Evolutionary conservation across 2,888 invertebrate genomes (phyloP), one percentile per base, ranked within the genome.

Genomic region (Cinara cedri): DNA sequence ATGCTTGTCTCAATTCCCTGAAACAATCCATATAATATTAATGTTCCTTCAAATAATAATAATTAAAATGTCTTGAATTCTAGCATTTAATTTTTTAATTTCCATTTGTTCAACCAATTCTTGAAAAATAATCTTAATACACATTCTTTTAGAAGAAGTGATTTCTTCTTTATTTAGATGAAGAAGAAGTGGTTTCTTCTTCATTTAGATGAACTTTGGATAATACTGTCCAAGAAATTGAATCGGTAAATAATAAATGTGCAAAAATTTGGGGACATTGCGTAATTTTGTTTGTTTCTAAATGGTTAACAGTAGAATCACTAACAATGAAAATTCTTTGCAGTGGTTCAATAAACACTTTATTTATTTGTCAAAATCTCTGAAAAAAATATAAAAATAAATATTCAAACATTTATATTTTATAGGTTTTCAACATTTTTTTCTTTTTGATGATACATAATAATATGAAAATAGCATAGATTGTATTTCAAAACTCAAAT

Each of bases 261-360:
- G 96, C 96, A 86, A 98, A 98, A 99, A 96, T 85, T 97, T 97
- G 85, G 97, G 95, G 0, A 98, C 96, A 86, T 99, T 99, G 49
- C 98, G 88, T 76, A 99, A 87, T 83, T n/a, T 98, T 93, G 85
- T 97, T 97, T 16, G 97, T 96, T 84, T 98, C 98, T 82, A 99
- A 88, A 72, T 98, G 90, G 85, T 99, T 98, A 19, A 95, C 93
- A 0, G 98, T 98, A 57, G 93, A 90, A 85, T 98, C 99, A 0
- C 98, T 96, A 85, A 97, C 97, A 84, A 91, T 91, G 85, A 98
- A 98, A 81, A 99, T 97, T 83, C 94, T 92, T 85, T 98, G 95
- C 86, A 97, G 98, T 0, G 96, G 96, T 68, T 91, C 92, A 0
- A 98, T 92, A 85, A 97, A 99, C 78, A 94, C 93, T 85, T 93